Base-by-base conservation (phyloP, 2,888 invertebrate genomes). In the Epirrita christyi region DNA sequence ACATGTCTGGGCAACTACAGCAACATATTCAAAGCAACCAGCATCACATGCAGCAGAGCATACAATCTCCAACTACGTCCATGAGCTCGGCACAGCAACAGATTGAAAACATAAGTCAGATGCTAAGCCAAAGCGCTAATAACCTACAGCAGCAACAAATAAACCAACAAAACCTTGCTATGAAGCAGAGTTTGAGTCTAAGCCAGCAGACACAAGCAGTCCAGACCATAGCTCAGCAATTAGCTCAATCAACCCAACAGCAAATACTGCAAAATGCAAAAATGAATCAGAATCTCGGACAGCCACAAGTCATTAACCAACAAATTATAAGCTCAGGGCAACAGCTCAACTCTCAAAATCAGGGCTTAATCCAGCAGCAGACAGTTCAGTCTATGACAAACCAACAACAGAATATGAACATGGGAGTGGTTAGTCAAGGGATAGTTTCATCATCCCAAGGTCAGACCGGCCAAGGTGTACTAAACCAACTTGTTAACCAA, bases 81-180 rank as follows among this genome's bases (percentile, higher is more conserved):
- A 93, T 94, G 77, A 93, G 89, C 49, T 94, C 94, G 41, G 94
- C 94, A 13, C 91, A 91, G 65, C 94, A 94, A 65, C 93, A 94
- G 65, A 94, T 94, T 75, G 94, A 94, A 67, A 89, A 93, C 43
- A 94, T 93, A 14, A 93, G 93, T 41, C 94, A 94, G 68, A 91
- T 92, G 91, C 70, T 92, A 32, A 92, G 92, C 67, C 92, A 92
- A 56, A 91, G 90, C 73, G 90, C 91, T 10, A 91, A 90, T 63
- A 91, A 89, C 56, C 70, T 92, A 42, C 90, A 91, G 62, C 92
- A 88, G 56, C 81, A 86, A 50, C 92, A 92, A 63, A 61, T 88
- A 9, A 86, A 83, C 61, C 89, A 90, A 55, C 91, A 92, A 52
- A 91, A 85, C 54, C 72, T 91, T 75, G 85, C 86, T 2, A 88